Base-by-base conservation (phyloP, 2,888 invertebrate species). In the Prionchulus punctatus region DNA sequence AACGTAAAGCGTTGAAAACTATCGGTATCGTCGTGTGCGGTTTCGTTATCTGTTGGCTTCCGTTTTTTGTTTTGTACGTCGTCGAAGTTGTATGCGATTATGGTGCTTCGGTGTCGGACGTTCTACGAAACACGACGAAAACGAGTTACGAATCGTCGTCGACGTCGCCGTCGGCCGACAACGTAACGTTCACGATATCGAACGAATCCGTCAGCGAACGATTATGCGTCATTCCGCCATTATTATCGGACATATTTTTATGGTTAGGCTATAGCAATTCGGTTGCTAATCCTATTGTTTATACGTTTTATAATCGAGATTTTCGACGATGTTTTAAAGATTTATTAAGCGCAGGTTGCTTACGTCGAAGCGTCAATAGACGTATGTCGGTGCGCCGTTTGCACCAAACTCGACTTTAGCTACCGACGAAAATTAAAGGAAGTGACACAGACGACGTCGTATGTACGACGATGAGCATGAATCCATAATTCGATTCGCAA, bases 301-400 rank as follows among this genome's bases (percentile, higher is more conserved):
- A 69, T 59, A 67, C 68, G 1, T 66, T 67, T 65, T 69, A 67
- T 61, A 70, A 70, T 55, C 64, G 65, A 1, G 70, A 70, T 58
- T 70, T 70, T 57, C 67, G 70, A 7, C 64, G 70, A 12, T 69
- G 69, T 58, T 69, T 69, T 62, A 66, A 67, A n/a, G 69, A 69
- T 59, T 62, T 69, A 31, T 61, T 69, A 18, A 64, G 65, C 1
- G 66, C 67, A 54, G 69, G 69, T 18, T 69, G 69, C 56, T 61
- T 66, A 43, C 66, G 49, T 2, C 25, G 49, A 3, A 53, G n/a
- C 7, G 28, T 50, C n/a, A 21, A 50, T 23, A 26, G 55, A 53
- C 49, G 48, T 30, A n/a, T 27, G 23, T 49, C 50, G 30, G 49
- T 55, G 2, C 26, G 55, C 27, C 55, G 55, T n/a, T 27, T 55